A percentile compares a stretch with the other conserved stretches of the same genome.
Conservation (phyloP, 1,140 invertebrate genomes). For the Plectus sambesii region DNA sequence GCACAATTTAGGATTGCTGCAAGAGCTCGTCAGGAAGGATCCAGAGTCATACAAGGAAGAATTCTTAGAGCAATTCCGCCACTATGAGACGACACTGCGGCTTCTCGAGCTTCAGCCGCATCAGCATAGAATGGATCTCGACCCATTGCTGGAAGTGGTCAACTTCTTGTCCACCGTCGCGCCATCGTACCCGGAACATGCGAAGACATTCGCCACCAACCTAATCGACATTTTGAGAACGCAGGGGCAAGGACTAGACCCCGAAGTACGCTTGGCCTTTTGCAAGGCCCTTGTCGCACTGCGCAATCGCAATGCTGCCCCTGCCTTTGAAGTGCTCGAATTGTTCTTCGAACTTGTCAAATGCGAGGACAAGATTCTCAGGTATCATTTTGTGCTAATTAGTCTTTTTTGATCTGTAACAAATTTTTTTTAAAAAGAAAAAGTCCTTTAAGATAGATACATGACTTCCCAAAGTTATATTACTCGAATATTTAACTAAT, state of each 20-base stretch:
- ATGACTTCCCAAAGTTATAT: no score
- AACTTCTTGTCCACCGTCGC: slow-evolving; percentile 28
- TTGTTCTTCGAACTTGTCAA: slow-evolving; percentile 42
- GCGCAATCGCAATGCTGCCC: slow-evolving; percentile 25
- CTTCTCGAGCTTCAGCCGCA: slow-evolving; percentile 37
- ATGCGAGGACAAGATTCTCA: slow-evolving; percentile 36
- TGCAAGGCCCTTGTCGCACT: slow-evolving; percentile 33
- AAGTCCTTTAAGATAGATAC: no score
- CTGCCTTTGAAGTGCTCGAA: slow-evolving; percentile 26
- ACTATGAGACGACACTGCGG: slow-evolving; percentile 37
- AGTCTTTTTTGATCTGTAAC: no score
- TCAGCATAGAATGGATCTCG: slow-evolving; percentile 32
- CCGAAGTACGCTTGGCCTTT: slow-evolving; percentile 36
- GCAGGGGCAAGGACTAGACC: slow-evolving; percentile 24
- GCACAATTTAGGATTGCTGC: slow-evolving; percentile 32
- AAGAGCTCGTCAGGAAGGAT: slow-evolving; percentile 36
- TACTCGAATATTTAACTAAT: slow-evolving; percentile 1
- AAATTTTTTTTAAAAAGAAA: no score
- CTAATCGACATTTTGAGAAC: slow-evolving; percentile 23
- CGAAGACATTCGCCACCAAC: slow-evolving; percentile 21
- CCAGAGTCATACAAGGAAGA: slow-evolving; percentile 41
- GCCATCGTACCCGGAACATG: no score
- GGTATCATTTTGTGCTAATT: slow-evolving; percentile 24
- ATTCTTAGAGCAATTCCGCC: slow-evolving; percentile 39
- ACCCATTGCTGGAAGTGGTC: slow-evolving; percentile 30